Base-by-base conservation (phyloP, 1,140 invertebrate genomes). In the Goniozus legneri region DNA sequence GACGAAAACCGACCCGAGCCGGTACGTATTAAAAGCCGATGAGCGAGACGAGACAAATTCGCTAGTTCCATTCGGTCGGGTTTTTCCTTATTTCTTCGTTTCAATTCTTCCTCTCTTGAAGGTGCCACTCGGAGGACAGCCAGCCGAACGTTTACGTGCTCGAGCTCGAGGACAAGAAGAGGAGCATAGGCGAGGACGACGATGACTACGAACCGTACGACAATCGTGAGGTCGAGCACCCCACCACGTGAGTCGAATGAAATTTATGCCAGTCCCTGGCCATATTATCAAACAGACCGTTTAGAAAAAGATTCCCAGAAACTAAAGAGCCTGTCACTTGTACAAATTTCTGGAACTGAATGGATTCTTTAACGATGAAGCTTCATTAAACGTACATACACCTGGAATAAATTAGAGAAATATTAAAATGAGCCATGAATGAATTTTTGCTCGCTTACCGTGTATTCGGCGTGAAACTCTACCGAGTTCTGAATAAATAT, bases 211-310 rank as follows among this genome's bases (percentile, higher is more conserved):
- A 85, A 56, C 84, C 84, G 2, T 84, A 83, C 58, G 63, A 79
- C 8, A 77, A 86, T 56, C 77, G 85, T 39, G 76, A 80, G 18
- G 80, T 86, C 16, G 77, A 83, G 52, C 84, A 87, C 72, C 84
- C 85, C 2, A 87, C 84, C 0, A 83, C 84, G 84, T 87, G 66
- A 84, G 80, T 80, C 12, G 34, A n/a, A n/a, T n/a, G n/a, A n/a
- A n/a, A n/a, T n/a, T n/a, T n/a, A n/a, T n/a, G n/a, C n/a, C n/a
- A n/a, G n/a, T n/a, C n/a, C n/a, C n/a, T n/a, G n/a, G n/a, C n/a
- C n/a, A n/a, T n/a, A n/a, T n/a, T n/a, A n/a, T n/a, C n/a, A n/a
- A n/a, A n/a, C n/a, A n/a, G n/a, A n/a, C n/a, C n/a, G n/a, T n/a
- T n/a, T n/a, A n/a, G n/a, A n/a, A n/a, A n/a, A n/a, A n/a, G n/a